Conservation (phyloP, 2,113 vertebrate genomes). For the Myotis lucifugus region DNA sequence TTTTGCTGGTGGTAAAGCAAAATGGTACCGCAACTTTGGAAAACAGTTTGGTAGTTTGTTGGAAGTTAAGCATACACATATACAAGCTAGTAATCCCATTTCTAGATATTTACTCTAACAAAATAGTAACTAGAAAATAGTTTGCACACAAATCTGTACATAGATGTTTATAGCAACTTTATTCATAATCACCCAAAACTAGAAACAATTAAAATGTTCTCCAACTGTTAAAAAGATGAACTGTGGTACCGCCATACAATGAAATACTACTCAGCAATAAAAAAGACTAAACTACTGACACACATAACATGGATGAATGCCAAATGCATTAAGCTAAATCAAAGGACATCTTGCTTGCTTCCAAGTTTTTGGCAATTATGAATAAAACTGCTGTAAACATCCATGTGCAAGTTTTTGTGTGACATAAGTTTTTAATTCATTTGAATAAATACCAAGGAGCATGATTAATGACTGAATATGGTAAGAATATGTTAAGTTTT, state of each 20-base stretch:
- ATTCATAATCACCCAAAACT: neutral
- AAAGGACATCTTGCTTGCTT: neutral
- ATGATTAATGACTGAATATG: neutral
- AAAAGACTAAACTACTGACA: neutral
- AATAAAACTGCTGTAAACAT: neutral
- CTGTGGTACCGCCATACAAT: neutral
- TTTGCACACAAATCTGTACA: neutral
- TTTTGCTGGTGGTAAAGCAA: neutral
- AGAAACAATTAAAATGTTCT: neutral
- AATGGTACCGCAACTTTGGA: neutral
- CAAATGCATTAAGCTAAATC: neutral
- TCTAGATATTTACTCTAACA: neutral
- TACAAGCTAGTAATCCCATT: neutral
- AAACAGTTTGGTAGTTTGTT: neutral
- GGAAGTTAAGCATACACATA: neutral
- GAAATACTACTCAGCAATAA: neutral
- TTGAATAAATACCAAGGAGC: neutral
- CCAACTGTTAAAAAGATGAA: neutral
- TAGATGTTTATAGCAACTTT: neutral
- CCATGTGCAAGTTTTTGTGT: neutral
- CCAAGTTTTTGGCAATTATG: neutral
- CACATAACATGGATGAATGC: neutral
- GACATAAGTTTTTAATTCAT: neutral
- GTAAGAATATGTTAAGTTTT: constrained; percentile 10
- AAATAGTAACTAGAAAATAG: neutral